Base-by-base conservation (phyloP, 2,113 vertebrate species). In the Petaurus breviceps region DNA sequence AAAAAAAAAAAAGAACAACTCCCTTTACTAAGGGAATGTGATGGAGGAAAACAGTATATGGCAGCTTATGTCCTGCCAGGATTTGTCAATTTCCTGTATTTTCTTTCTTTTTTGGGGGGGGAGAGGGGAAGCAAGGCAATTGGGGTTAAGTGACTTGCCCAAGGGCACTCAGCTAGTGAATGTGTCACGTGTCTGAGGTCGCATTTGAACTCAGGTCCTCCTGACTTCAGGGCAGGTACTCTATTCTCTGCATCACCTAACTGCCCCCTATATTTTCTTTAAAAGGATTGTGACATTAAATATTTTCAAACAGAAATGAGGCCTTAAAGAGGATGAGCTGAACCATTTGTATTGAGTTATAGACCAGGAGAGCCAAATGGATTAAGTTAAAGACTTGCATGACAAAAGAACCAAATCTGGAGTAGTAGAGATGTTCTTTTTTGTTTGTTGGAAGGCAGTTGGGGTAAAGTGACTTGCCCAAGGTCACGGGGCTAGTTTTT, bases 391-490 rank as follows among this genome's bases (percentile, higher is more conserved):
- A 96, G 91, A 95, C 90, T 96, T 97, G 92, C 25, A 95, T 97
- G 96, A 97, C 95, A 98, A 90, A 97, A 97, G 96, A 98, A 94
- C 96, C 95, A 96, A 98, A 92, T 97, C 94, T 97, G 97, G 95
- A 96, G 96, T 96, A 97, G 93, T 92, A 95, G 90, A 97, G 95
- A 55, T 97, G 49, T 57, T 97, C 47, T 49, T 49, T 49, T 49
- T 49, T 49, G 47, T 49, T 49, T 49, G 47, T 49, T 49, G 47
- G 47, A 49, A 49, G 47, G 47, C 2, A 49, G 4, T 49, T 49
- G 47, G 47, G 47, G 47, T 49, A 49, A 49, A 49, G 47, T 49
- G 47, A 49, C 47, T 49, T 49, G 47, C 47, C 47, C 4, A 4
- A 49, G 47, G 47, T 49, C 47, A 49, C 2, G 4, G 47, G 47